A percentile compares a stretch with the other conserved stretches of the same genome.
Conservation (phyloP, 92 coral and sea anemone genomes). For the Epizoanthus stellaris region DNA sequence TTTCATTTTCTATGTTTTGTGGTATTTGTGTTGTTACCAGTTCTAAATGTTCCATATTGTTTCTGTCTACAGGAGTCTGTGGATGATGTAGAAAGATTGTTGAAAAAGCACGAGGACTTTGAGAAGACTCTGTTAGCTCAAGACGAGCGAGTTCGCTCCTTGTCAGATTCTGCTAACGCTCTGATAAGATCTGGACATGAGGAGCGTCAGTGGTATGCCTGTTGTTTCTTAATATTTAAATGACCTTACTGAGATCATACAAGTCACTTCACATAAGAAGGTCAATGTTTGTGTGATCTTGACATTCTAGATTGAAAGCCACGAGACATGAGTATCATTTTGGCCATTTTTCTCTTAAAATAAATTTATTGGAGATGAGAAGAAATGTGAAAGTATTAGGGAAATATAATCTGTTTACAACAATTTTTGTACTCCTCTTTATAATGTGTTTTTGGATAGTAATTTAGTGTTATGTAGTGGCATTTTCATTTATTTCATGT, state of each 20-base stretch:
- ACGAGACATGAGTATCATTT: too few relatives aligned
- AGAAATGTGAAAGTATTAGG: too few relatives aligned
- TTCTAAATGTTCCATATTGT: not conserved
- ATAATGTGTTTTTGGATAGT: too few relatives aligned
- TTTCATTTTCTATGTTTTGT: too few relatives aligned
- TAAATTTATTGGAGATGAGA: too few relatives aligned
- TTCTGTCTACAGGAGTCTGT: slow-evolving; percentile 70
- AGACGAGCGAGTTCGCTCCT: slow-evolving; percentile 75
- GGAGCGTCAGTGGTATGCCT: slow-evolving; percentile 75
- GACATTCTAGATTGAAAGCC: too few relatives aligned
- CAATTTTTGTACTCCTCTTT: too few relatives aligned
- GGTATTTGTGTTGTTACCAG: not conserved
- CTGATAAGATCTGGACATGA: slow-evolving; percentile 77
- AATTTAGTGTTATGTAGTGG: too few relatives aligned
- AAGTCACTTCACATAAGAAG: not conserved
- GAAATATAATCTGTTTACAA: too few relatives aligned
- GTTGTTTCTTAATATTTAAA: not conserved
- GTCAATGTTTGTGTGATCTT: too few relatives aligned
- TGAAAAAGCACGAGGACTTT: slow-evolving; percentile 90
- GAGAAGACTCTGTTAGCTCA: slow-evolving; percentile 93
- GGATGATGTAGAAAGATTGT: slow-evolving; percentile 86
- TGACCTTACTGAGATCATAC: not conserved
- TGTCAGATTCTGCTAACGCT: slow-evolving; percentile 78
- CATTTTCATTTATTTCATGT: too few relatives aligned
- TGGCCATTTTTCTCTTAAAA: too few relatives aligned